Base-by-base conservation (phyloP, 2,888 invertebrate species). In the Kryphioiulus occultus region DNA sequence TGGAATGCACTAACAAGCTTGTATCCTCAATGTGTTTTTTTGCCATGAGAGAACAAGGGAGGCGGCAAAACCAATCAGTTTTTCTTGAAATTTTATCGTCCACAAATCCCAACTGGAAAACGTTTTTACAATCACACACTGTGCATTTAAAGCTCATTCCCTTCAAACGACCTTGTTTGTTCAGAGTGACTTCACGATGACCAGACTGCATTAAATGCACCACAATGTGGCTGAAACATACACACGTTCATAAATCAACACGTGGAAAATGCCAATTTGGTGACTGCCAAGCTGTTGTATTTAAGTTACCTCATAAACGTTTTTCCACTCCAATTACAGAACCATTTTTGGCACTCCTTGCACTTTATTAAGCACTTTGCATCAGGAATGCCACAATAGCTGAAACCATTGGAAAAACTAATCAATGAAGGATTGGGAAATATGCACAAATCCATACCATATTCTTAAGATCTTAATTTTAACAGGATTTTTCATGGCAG, bases 301-400 rank as follows among this genome's bases (percentile, higher is more conserved):
- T 53, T 12, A 53, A 53, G 53, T 10, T 53, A 53, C 53, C 53
- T 53, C 10, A 17, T 53, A n/a, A 19, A n/a, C 17, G n/a, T 1
- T 53, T 68, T 68, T 26, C 22, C 68, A 68, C 0, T 68, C 68
- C 35, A 35, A 84, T 84, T 84, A 84, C 84, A 84, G 84, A 84
- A 84, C 35, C 17, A 35, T 84, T 84, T 84, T 19, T 84, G 32
- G 35, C 84, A 84, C 0, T 15, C 26, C 3, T 84, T 42, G 35
- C 84, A 84, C 17, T 35, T n/a, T 22, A 84, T 10, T 10, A 84
- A 39, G 12, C 35, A 84, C 22, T 35, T 19, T 84, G 35, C n/a
- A 22, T 84, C 17, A 35, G 4, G 0, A 19, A 84, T 32, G 84
- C 42, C 22, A 42, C 84, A 84, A 42, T 84, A 84, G 15, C 84